These are phyloP conservation scores for Spongilla lacustris DNA, from an alignment of 37 sponge, comb jelly and placozoan genomes.

Conservation along the genomic window DNA sequence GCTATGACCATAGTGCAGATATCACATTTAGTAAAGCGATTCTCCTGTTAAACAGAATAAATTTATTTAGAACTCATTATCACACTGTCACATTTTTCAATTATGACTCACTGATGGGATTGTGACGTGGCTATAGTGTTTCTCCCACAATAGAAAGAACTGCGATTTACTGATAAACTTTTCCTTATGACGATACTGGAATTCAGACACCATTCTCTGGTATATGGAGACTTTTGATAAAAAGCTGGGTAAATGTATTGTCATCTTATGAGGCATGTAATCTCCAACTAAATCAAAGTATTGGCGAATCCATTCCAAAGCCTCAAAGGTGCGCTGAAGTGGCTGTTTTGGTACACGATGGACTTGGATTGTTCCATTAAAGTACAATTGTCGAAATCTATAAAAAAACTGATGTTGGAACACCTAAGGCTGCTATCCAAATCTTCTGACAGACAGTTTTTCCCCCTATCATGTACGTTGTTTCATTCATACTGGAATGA, in stretches of 20 bases:
- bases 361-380: constrained; percentile 6
- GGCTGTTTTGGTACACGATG: not conserved
- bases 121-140: constrained; percentile 10
- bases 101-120: constrained; percentile 33
- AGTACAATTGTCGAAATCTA: not conserved
- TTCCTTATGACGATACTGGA: not conserved
- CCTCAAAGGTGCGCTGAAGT: constrained; percentile 29
- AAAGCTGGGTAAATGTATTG: constrained; percentile 33
- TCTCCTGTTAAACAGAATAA: constrained; percentile 4
- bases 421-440: constrained; percentile 5
- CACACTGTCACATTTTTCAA: too few relatives aligned
- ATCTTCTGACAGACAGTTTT: constrained; percentile 5
- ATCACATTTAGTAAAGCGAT: constrained; percentile 50
- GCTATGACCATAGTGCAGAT: constrained; percentile 14
- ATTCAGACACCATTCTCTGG: constrained; percentile 5
- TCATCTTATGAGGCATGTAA: constrained; percentile 13
- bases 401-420: constrained; percentile 2
- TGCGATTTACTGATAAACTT: constrained; percentile 6
- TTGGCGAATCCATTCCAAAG: constrained; percentile 30
- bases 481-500: not conserved
- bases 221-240: constrained; percentile 19
- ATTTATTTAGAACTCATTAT: not conserved
- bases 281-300: constrained; percentile 24
- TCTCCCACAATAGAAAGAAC: constrained; percentile 15
- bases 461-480: not conserved